Conservation (phyloP, 1,140 invertebrate genomes). For the Leguminivora glycinivorella region DNA sequence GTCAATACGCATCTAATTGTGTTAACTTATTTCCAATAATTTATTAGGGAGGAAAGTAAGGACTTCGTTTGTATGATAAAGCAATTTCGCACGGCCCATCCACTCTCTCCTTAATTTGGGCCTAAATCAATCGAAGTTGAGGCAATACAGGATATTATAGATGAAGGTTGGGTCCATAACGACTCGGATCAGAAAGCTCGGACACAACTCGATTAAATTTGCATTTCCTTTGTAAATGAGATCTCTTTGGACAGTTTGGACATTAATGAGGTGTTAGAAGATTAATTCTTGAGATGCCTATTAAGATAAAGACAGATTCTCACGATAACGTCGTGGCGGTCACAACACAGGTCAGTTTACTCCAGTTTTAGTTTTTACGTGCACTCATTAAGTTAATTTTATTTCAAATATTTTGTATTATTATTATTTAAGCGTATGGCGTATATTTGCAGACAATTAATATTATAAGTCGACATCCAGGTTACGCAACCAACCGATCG, state of each 20-base stretch:
- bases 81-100: too few relatives aligned
- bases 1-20: too few relatives aligned
- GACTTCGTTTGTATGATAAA: too few relatives aligned
- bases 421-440: too few relatives aligned
- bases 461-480: too few relatives aligned
- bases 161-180: conserved; percentile 59
- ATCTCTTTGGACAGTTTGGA: conserved; percentile 51
- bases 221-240: conserved; percentile 71
- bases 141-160: conserved; percentile 55
- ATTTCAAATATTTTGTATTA: too few relatives aligned
- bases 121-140: conserved; percentile 47
- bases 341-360: conserved; percentile 30
- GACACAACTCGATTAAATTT: conserved; percentile 59
- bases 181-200: conserved; percentile 59
- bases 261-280: conserved; percentile 73
- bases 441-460: too few relatives aligned
- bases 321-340: conserved; percentile 53
- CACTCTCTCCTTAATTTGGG: too few relatives aligned
- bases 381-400: too few relatives aligned
- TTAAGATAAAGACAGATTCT: conserved; percentile 60
- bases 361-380: not conserved
- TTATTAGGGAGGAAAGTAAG: too few relatives aligned
- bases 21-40: too few relatives aligned
- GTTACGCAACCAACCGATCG: too few relatives aligned
- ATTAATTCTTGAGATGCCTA: conserved; percentile 67